These are phyloP conservation scores for roundworm (Caenorhabditis elegans) DNA, from an alignment of 1,140 invertebrate species.

Conservation along the genomic window DNA sequence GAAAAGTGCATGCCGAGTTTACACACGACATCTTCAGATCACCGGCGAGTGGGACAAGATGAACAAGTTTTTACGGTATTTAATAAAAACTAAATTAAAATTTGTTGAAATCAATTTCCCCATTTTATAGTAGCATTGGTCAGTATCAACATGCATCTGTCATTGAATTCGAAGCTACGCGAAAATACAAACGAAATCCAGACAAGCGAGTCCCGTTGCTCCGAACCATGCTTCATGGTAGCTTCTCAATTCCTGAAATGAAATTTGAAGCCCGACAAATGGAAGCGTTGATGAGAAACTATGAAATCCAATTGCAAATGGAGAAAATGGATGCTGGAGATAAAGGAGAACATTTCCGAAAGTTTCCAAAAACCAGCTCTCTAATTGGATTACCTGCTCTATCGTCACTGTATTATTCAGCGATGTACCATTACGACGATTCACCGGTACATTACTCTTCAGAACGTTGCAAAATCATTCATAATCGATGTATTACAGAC, in stretches of 20 bases:
- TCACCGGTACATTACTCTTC: too few species aligned
- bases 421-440: conserved; percentile 35
- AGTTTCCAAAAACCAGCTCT: conserved; percentile 2
- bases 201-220: neutral
- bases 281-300: neutral
- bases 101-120: neutral
- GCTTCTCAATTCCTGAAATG: conserved; percentile 15
- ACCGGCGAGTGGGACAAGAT: neutral
- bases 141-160: conserved; percentile 17
- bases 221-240: neutral
- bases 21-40: conserved; percentile 18
- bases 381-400: conserved; percentile 19
- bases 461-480: too few species aligned
- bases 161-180: neutral
- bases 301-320: conserved; percentile 15
- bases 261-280: conserved; percentile 8
- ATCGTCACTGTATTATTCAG: conserved; percentile 36
- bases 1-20: conserved; percentile 33
- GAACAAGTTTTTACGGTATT: conserved; percentile 12
- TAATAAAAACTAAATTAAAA: neutral
- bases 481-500: neutral
- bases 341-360: neutral
- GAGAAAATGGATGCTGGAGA: conserved; percentile 20
- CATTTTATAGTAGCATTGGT: neutral
- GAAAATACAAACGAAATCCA: conserved; percentile 18